Conservation (phyloP, 2,888 invertebrate genomes). For the Megastigmus dorsalis region DNA sequence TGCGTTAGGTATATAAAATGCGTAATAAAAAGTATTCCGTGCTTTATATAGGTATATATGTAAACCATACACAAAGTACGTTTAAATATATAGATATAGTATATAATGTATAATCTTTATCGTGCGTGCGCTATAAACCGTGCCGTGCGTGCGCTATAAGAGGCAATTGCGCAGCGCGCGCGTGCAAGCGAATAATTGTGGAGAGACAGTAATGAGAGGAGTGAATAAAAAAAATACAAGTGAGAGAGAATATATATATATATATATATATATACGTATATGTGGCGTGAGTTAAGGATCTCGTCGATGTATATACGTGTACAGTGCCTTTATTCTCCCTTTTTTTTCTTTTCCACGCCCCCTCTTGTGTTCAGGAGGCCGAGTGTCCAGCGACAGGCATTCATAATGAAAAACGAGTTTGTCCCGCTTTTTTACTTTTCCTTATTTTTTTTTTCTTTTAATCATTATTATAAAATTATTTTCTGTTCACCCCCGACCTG, state of each 20-base stretch:
- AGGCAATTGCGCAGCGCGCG: conserved; percentile 35
- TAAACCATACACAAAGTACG: too few species aligned
- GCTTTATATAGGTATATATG: conserved; percentile 6
- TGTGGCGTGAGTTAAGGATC: conserved; percentile 45
- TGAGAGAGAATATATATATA: not conserved
- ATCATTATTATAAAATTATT: not conserved
- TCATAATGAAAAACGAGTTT: too few species aligned
- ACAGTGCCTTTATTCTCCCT: not conserved
- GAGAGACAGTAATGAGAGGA: not conserved
- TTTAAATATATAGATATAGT: too few species aligned
- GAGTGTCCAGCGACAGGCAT: too few species aligned
- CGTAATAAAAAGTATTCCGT: too few species aligned
- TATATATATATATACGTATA: not conserved
- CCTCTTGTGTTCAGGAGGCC: too few species aligned
- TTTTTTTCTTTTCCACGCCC: not conserved
- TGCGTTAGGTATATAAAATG: not conserved
- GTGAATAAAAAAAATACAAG: not conserved
- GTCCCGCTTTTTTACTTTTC: not conserved
- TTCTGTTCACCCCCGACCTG: too few species aligned
- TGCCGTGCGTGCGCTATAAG: conserved; percentile 43
- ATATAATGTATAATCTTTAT: too few species aligned
- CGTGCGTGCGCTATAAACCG: conserved; percentile 39
- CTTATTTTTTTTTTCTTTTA: not conserved
- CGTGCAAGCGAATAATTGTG: conserved; percentile 43
- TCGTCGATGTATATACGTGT: not conserved